Evolutionary conservation across 2,888 invertebrate genomes (phyloP), one percentile per base, ranked within the genome.

Genomic region (Clepsis dumicolana): DNA sequence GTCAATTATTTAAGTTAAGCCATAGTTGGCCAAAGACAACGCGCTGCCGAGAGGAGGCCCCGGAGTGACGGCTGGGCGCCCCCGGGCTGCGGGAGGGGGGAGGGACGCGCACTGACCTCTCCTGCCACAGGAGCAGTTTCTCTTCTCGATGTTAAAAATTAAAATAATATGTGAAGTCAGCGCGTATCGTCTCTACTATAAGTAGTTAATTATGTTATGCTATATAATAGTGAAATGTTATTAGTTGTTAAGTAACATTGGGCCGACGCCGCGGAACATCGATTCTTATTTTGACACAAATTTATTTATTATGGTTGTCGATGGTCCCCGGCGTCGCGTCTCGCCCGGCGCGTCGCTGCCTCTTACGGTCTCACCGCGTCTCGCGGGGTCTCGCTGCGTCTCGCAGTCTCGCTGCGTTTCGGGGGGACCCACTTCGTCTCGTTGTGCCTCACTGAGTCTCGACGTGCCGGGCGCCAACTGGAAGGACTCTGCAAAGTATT

Each of bases 401-500:
- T 54, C 52, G 53, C 25, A 18, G 53, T 21, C 25, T 35, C 7
- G 25, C 25, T 25, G 21, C 21, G 4, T n/a, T 24, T 29, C 29
- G 7, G 4, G 24, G 25, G 14, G 14, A 5, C 4, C 5, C 4
- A 18, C 24, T n/a, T 1, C 5, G 12, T 1, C 29, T 29, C 16
- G 16, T 14, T 16, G 41, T 7, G 32, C 32, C 52, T 52, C 18
- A 16, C 21, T 24, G 50, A 32, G 24, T 50, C 18, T 50, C 35
- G 57, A 16, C 29, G 53, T 35, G 53, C 61, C 29, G 65, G 53
- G 48, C 27, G 41, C 61, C 61, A 25, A 54, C 35, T 61, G 54
- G 66, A 65, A 65, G 57, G 57, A 65, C 66, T 66, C 65, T 66
- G 66, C 61, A 61, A 62, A 61, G n/a, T 48, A 61, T 65, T 54